Evolutionary conservation across 2,797 vertebrate genomes (phyloP).

Genomic region (Spea hammondii): DNA sequence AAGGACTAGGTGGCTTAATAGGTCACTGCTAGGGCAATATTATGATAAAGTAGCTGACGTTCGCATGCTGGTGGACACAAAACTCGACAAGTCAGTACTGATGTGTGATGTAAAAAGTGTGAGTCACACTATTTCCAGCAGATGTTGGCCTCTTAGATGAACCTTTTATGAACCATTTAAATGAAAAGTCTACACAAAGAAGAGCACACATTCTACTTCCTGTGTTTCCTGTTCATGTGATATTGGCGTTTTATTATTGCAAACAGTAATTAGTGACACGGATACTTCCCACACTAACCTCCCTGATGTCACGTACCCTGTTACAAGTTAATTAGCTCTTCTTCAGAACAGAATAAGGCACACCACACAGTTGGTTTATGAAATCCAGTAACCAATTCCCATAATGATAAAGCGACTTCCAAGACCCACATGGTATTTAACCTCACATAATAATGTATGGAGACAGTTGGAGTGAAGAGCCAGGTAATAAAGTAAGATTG

Average conservation of each 20-base stretch:
- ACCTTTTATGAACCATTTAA: constrained; percentile 19
- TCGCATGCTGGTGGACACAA: no score
- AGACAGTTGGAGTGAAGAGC: no score
- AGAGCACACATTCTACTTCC: constrained; percentile 8
- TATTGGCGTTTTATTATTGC: constrained; percentile 24
- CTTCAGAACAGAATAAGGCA: constrained; percentile 8
- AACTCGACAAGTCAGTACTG: neutral
- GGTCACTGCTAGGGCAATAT: no score
- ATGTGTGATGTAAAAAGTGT: neutral
- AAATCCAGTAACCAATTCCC: constrained; percentile 23
- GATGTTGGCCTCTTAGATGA: constrained; percentile 4
- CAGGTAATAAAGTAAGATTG: no score
- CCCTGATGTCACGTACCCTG: constrained; percentile 12
- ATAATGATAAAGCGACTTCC: constrained; percentile 12
- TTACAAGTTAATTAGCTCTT: constrained; percentile 32
- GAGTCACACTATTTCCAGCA: constrained; percentile 5
- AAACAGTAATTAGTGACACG: constrained; percentile 26
- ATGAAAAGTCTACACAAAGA: neutral
- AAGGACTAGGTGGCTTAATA: no score
- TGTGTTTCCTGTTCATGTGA: constrained; percentile 30
- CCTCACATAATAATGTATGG: no score
- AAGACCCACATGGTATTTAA: neutral
- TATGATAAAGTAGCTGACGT: no score
- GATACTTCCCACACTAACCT: constrained; percentile 20
- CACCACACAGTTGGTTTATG: neutral